Conservation (phyloP, 2,888 invertebrate genomes). For the Achlya flavicornis region DNA sequence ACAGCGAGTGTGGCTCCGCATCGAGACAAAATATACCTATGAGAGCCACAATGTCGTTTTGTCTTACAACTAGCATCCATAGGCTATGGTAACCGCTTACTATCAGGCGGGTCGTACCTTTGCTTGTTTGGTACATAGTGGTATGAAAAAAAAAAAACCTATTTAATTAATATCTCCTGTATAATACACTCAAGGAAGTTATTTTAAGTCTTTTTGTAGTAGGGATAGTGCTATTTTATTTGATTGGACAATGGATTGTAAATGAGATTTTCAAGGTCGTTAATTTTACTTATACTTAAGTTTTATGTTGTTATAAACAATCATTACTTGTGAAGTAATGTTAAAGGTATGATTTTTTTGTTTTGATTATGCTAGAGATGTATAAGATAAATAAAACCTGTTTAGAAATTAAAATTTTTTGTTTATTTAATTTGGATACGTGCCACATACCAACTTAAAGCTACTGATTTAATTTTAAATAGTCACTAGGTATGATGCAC, state of each 20-base stretch:
- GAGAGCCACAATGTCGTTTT: too few species aligned
- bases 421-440: slow-evolving; percentile 20
- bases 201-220: slow-evolving; percentile 16
- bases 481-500: background rate
- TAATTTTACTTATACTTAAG: slow-evolving; percentile 47
- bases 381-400: slow-evolving; percentile 71
- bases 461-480: slow-evolving; percentile 3
- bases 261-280: slow-evolving; percentile 51
- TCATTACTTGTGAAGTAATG: slow-evolving; percentile 74
- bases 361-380: slow-evolving; percentile 70
- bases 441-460: background rate
- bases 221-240: slow-evolving; percentile 19
- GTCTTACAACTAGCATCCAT: too few species aligned
- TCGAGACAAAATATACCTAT: too few species aligned
- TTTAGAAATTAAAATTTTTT: slow-evolving; percentile 47
- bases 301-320: slow-evolving; percentile 64
- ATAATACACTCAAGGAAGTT: slow-evolving; percentile 5
- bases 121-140: too few species aligned
- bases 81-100: too few species aligned
- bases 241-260: slow-evolving; percentile 44
- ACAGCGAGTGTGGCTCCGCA: too few species aligned
- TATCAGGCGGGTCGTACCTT: too few species aligned
- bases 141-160: background rate
- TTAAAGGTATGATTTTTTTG: slow-evolving; percentile 59
- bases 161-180: background rate